A percentile compares a stretch with the other conserved stretches of the same genome.
These are phyloP conservation scores for Machaerirhynchus nigripectus DNA, from an alignment of 2,113 vertebrate genomes.

Conservation along the genomic window DNA sequence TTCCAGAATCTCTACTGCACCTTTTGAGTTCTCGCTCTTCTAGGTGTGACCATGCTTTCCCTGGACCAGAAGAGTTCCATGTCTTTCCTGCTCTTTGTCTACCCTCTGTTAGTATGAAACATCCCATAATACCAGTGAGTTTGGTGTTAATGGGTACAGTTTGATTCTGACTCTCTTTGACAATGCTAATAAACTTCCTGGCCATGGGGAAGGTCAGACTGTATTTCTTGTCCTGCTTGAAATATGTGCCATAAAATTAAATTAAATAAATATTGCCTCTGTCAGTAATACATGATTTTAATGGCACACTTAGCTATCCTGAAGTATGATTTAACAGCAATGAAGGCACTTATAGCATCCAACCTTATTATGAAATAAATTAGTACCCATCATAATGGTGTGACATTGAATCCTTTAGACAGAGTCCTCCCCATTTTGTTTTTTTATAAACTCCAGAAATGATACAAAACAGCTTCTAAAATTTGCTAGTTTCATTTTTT, in stretches of 20 bases:
- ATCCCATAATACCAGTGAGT: neutral
- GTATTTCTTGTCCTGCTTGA: conserved; percentile 22
- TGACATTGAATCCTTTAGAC: neutral
- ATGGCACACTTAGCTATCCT: conserved; percentile 34
- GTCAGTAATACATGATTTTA: conserved; percentile 44
- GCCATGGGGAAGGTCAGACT: neutral
- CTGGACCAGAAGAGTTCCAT: neutral
- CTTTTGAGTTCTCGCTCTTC: neutral
- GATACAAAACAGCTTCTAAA: conserved; percentile 17
- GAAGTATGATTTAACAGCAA: conserved; percentile 27
- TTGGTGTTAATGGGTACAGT: neutral
- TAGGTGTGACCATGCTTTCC: neutral
- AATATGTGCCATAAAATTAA: conserved; percentile 31
- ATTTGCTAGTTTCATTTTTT: neutral
- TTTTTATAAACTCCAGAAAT: neutral
- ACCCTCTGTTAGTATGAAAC: neutral
- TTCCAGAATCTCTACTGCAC: neutral
- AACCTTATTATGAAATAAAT: conserved; percentile 37
- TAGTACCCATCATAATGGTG: neutral
- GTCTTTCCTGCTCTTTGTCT: neutral
- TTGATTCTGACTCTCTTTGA: neutral
- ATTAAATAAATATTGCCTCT: conserved; percentile 46
- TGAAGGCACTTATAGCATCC: neutral
- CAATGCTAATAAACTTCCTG: neutral
- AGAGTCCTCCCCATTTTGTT: neutral